These are phyloP conservation scores for Atherinosoma microstoma DNA, from an alignment of 2,797 vertebrate species.

Conservation along the genomic window DNA sequence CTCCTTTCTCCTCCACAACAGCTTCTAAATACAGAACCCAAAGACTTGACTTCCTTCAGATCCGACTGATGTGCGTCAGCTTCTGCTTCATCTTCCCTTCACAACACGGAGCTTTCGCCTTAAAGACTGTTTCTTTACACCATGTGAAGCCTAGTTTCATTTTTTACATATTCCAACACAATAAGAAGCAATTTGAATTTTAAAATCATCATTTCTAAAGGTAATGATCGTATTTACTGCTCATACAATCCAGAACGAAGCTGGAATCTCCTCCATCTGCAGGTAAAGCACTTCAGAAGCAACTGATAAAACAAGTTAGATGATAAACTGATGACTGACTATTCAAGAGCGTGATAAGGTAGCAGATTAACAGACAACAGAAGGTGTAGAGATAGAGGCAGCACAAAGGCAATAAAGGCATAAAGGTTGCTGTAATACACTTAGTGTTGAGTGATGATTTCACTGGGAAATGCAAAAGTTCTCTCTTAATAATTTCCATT, in stretches of 20 bases:
- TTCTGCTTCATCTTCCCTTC: not conserved
- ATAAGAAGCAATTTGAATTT: not conserved
- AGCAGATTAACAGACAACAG: slow-evolving; percentile 1
- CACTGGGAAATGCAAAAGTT: not conserved
- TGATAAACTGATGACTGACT: slow-evolving; percentile 41
- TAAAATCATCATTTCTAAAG: not conserved
- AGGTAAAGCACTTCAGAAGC: slow-evolving; percentile 33
- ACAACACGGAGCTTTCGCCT: not conserved
- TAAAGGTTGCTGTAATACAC: not conserved
- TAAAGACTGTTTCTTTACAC: not conserved
- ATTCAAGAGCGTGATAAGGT: slow-evolving; percentile 11
- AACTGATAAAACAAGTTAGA: slow-evolving; percentile 20
- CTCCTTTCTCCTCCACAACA: slow-evolving; percentile 1
- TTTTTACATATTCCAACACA: not conserved
- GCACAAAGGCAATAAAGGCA: not conserved
- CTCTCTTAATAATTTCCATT: not conserved
- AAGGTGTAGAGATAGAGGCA: not conserved
- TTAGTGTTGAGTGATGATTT: not conserved
- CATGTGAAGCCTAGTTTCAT: too few species aligned
- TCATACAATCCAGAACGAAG: slow-evolving; percentile 25
- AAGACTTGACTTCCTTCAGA: not conserved
- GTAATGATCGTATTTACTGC: slow-evolving; percentile 7
- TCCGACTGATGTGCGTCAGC: not conserved
- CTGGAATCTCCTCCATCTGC: slow-evolving; percentile 33
- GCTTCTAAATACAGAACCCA: not conserved